These are phyloP conservation scores for Drosophila murphyi DNA, from an alignment of 1,140 invertebrate genomes.

Conservation along the genomic window DNA sequence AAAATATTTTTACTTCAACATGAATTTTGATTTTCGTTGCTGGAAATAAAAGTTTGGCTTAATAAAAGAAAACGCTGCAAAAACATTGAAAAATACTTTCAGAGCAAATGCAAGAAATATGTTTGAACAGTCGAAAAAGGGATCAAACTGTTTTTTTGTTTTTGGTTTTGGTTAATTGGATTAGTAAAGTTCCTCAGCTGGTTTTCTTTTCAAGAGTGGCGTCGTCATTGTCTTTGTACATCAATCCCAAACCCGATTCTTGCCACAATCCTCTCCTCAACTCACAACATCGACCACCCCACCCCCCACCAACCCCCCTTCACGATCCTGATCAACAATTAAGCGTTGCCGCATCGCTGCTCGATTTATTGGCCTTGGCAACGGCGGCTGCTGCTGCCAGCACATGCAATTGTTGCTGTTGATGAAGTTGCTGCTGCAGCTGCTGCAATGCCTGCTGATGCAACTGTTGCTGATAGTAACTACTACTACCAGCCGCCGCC, in stretches of 20 bases:
- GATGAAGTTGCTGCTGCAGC: constrained; percentile 50
- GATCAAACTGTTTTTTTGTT: constrained; percentile 50
- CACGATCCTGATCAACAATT: constrained; percentile 26
- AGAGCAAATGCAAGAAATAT: constrained; percentile 57
- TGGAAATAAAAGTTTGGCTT: constrained; percentile 37
- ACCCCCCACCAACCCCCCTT: constrained; percentile 12
- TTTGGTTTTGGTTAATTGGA: constrained; percentile 58
- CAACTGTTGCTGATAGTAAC: constrained; percentile 67
- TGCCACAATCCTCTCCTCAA: no score
- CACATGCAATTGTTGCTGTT: constrained; percentile 67
- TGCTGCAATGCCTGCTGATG: constrained; percentile 72
- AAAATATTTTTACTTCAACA: constrained; percentile 38
- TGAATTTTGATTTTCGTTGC: constrained; percentile 53
- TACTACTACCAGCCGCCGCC: constrained; percentile 26
- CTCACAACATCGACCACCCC: constrained; percentile 14
- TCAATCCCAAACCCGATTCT: background rate
- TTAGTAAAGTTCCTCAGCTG: constrained; percentile 49
- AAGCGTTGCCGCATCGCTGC: constrained; percentile 29
- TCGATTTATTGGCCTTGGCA: constrained; percentile 41
- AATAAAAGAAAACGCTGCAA: background rate
- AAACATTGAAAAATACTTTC: constrained; percentile 13
- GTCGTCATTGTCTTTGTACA: constrained; percentile 14
- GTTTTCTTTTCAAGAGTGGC: constrained; percentile 7
- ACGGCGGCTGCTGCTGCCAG: constrained; percentile 62
- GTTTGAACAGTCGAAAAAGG: constrained; percentile 25